Percentiles rank a stretch among this genome's conserved stretches.
Conservation (phyloP, 2,113 vertebrate species). For the Heliornis fulica region DNA sequence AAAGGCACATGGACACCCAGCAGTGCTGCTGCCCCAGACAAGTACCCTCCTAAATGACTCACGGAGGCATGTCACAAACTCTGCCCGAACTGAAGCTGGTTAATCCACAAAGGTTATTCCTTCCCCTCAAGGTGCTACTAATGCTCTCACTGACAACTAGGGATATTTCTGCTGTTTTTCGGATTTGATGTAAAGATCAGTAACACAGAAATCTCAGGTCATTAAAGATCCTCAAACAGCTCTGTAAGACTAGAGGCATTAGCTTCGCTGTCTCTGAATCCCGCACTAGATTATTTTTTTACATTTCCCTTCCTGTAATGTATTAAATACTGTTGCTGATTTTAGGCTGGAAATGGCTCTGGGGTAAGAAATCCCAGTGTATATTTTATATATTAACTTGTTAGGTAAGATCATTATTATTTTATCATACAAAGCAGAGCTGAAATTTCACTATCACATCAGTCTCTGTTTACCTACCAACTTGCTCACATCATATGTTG, state of each 20-base stretch:
- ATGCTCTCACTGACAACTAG: neutral
- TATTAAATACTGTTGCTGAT: neutral
- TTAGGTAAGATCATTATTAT: constrained; percentile 52
- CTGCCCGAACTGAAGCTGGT: neutral
- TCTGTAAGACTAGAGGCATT: neutral
- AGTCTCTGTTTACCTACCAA: neutral
- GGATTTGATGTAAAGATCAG: neutral
- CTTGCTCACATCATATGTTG: neutral
- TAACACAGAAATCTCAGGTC: neutral
- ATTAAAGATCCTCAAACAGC: neutral
- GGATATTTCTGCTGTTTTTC: neutral
- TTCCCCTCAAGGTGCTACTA: neutral
- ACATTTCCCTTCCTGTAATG: neutral
- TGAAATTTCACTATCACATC: neutral
- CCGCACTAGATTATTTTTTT: neutral
- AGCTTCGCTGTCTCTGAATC: neutral
- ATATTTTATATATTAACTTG: constrained; percentile 44
- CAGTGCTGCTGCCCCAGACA: neutral
- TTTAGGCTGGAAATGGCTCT: neutral
- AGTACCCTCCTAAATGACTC: neutral
- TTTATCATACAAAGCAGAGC: constrained; percentile 16
- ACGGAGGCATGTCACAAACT: neutral
- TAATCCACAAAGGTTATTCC: neutral
- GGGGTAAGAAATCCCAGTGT: constrained; percentile 27
- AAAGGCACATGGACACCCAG: neutral